phyloP scores from a whole-genome alignment of 2,888 invertebrate genomes.

The Cryptocephalus moraei region DNA sequence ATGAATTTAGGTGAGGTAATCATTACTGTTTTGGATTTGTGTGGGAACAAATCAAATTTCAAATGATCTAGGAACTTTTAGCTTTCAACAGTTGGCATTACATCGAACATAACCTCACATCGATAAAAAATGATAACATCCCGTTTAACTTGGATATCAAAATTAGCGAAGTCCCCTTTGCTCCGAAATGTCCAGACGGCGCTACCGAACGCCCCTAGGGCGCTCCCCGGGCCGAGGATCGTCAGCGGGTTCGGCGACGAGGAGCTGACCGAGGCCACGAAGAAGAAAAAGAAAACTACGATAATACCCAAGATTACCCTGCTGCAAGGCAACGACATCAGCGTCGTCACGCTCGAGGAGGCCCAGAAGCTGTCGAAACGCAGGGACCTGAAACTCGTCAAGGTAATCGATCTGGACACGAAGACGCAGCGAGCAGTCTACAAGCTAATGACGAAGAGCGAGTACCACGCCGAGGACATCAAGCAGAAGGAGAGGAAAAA shows the following conservation, averaged over 20 bases:
- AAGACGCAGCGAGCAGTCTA: constrained; percentile 61
- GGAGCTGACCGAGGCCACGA: constrained; percentile 9
- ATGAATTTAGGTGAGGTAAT: too few relatives aligned
- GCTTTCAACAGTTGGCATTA: too few relatives aligned
- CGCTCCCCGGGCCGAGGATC: too few relatives aligned
- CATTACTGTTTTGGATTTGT: too few relatives aligned
- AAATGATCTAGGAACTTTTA: too few relatives aligned
- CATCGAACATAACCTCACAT: too few relatives aligned
- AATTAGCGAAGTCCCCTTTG: too few relatives aligned
- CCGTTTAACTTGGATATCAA: too few relatives aligned
- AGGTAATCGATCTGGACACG: constrained; percentile 54
- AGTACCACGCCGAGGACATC: constrained; percentile 53
- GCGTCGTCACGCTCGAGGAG: constrained; percentile 53
- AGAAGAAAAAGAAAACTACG: constrained; percentile 26
- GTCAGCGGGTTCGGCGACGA: background rate
- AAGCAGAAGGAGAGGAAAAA: constrained; percentile 44
- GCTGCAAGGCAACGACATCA: constrained; percentile 45
- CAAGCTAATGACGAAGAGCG: constrained; percentile 56
- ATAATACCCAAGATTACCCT: constrained; percentile 55
- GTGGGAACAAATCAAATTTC: too few relatives aligned
- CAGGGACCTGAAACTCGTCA: constrained; percentile 58
- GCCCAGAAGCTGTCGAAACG: constrained; percentile 60
- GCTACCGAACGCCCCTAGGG: too few relatives aligned
- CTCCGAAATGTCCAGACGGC: background rate
- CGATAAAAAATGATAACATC: too few relatives aligned